These are phyloP conservation scores for Promerops cafer DNA, from an alignment of 2,113 vertebrate species.

Conservation along the genomic window DNA sequence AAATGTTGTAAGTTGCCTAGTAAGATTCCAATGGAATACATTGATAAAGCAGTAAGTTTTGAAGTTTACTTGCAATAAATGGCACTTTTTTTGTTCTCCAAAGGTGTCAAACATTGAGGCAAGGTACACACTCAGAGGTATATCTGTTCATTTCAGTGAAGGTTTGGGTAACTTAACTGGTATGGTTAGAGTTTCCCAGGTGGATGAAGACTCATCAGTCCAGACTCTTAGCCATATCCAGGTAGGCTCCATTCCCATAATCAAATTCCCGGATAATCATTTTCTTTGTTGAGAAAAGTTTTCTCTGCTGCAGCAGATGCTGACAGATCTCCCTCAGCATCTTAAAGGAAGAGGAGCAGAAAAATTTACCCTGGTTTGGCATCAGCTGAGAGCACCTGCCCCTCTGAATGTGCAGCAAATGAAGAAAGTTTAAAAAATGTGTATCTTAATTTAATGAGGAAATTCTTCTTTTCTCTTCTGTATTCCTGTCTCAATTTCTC, in stretches of 20 bases:
- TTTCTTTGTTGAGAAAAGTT: background rate
- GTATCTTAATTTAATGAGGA: background rate
- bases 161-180: background rate
- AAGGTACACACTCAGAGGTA: accelerated
- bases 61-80: background rate
- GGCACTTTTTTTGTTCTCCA: background rate
- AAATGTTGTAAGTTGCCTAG: background rate
- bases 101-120: background rate
- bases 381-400: background rate
- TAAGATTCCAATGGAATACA: background rate
- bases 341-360: background rate
- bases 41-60: background rate
- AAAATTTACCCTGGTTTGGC: background rate
- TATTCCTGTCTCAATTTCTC: background rate
- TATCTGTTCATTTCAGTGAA: background rate
- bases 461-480: background rate
- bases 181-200: background rate
- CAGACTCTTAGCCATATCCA: background rate
- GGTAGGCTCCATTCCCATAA: background rate
- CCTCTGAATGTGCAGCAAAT: background rate
- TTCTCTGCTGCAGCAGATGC: background rate
- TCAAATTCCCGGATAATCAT: background rate
- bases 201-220: background rate
- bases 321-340: background rate
- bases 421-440: background rate